Evolutionary conservation across 2,888 invertebrate genomes (phyloP), one percentile per base, ranked within the genome.

Genomic region (Serripes groenlandicus): DNA sequence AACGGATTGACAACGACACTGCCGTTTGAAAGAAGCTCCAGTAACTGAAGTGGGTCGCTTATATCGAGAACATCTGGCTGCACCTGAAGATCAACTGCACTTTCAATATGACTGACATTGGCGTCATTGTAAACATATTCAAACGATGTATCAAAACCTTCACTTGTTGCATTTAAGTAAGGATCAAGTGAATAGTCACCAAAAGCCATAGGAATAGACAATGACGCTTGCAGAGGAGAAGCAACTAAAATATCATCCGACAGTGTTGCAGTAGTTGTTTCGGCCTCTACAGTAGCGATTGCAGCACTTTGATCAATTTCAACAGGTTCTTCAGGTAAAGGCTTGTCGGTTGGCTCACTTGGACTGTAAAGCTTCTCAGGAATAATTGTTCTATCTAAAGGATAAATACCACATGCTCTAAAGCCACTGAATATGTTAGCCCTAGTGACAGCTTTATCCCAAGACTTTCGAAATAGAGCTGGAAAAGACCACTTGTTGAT

Each of bases 401-500:
- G 78, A 52, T 70, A 78, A 3, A 80, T 76, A 15, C 81, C 86
- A 77, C 83, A 81, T 18, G 60, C 64, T 35, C 74, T 23, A 30
- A 84, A 84, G 1, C 82, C 80, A 66, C 75, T 82, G 26, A 58
- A 68, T 18, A 87, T 82, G 54, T 84, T 83, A 28, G 54, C 26
- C 7, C 37, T 15, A 11, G 85, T 85, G 9, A 79, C 66, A n/a
- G 81, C 71, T 52, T 54, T 28, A 34, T 83, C 70, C 80, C 80
- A 86, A 1, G 82, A 73, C 21, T 71, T 23, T 26, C 23, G 26
- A 35, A 83, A 80, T 5, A 87, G 37, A 21, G 26, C 56, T 52
- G 80, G 75, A 60, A 79, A 83, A 15, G 81, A 68, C 56, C 74
- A 69, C 30, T 88, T 88, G 49, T 82, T 80, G 7, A 85, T 79